Base-by-base conservation (phyloP, 1,140 invertebrate species). In the Pseudomyrmex gracilis region DNA sequence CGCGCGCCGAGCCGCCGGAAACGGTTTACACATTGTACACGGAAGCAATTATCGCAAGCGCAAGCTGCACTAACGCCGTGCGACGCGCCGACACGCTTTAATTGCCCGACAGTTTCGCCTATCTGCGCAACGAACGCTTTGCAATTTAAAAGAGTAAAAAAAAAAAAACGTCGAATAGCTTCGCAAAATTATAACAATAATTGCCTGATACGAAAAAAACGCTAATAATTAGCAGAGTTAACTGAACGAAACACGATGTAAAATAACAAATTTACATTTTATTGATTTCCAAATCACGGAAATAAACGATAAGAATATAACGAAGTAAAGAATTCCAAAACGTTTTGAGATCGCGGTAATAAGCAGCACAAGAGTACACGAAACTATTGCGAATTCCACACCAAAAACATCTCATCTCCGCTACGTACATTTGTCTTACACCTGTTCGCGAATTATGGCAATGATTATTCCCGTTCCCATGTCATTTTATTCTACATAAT, bases 1-100 rank as follows among this genome's bases (percentile, higher is more conserved):
- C 49, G 67, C 67, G 67, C 49, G 34, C 34, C 34, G 74, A 68
- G 51, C 76, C 51, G 64, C 53, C 53, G 76, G 76, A 78, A 78
- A 70, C 53, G 76, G 76, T 78, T 78, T 70, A 78, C 76, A 78
- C 64, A 78, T 70, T 80, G 66, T 71, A 80, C 76, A 80, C 64
- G 76, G 76, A 80, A 80, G 76, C 76, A 80, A 80, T 80, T 80
- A 80, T 80, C 76, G 64, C 76, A 24, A 45, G 66, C 53, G 76
- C 66, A 58, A 53, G 76, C 64, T 47, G 64, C 66, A 15, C 20
- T n/a, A 71, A 80, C 68, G 61, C 13, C 47, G 60, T 13, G 47
- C 73, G 53, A 71, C 53, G 76, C 70, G 70, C 55, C 34, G 70
- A 60, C 70, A 43, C 13, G 73, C 76, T 71, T 71, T 80, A 80